Conservation (phyloP, 2,888 invertebrate genomes). For the Philereme transversata region DNA sequence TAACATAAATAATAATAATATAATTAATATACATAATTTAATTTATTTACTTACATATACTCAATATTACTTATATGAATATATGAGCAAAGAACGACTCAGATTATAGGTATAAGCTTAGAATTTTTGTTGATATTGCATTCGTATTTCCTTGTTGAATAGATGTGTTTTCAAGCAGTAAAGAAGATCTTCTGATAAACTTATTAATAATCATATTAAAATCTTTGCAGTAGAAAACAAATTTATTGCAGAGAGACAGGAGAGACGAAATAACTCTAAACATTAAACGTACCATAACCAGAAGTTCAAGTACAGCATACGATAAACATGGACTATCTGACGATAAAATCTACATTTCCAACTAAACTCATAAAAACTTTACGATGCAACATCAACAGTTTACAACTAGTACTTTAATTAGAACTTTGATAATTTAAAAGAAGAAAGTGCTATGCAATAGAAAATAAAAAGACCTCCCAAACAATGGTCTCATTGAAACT, state of each 20-base stretch:
- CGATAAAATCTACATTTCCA: constrained; percentile 70
- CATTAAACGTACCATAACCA: constrained; percentile 28
- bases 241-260: too few relatives aligned
- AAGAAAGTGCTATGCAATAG: constrained; percentile 66
- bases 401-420: constrained; percentile 69
- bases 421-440: constrained; percentile 63
- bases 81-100: constrained; percentile 3
- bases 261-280: constrained; percentile 26
- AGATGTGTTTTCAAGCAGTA: too few relatives aligned
- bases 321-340: constrained; percentile 41
- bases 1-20: too few relatives aligned
- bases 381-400: constrained; percentile 58
- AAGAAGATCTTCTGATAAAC: too few relatives aligned
- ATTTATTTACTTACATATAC: too few relatives aligned
- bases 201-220: too few relatives aligned
- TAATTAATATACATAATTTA: too few relatives aligned
- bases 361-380: constrained; percentile 66
- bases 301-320: constrained; percentile 40
- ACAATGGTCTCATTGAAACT: constrained; percentile 78
- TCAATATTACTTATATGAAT: neutral
- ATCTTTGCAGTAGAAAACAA: too few relatives aligned
- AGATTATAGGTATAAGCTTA: too few relatives aligned
- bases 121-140: too few relatives aligned
- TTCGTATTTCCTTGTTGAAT: too few relatives aligned
- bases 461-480: constrained; percentile 64